A percentile compares a stretch with the other conserved stretches of the same genome.
These are phyloP conservation scores for Cryptus viduatorius DNA, from an alignment of 2,888 invertebrate genomes.

Conservation along the genomic window DNA sequence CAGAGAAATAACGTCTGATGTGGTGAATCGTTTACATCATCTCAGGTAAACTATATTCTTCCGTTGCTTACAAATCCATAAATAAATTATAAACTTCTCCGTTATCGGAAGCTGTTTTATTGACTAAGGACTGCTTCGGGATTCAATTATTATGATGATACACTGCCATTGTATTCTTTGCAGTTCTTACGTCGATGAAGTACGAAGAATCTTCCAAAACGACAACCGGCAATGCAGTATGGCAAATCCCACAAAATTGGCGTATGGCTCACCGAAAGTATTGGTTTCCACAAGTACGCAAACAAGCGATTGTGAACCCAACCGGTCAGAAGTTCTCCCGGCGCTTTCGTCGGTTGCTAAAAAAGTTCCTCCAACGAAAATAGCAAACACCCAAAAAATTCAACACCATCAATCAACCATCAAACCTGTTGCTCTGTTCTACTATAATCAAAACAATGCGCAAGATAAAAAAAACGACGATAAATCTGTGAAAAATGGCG, in stretches of 20 bases:
- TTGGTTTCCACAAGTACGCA: slow-evolving; percentile 51
- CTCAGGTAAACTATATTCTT: slow-evolving; percentile 38
- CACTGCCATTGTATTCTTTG: not conserved
- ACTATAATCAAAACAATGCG: not conserved
- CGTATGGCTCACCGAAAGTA: not conserved
- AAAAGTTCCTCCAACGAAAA: no score
- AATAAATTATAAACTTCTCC: no score
- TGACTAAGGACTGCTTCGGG: not conserved
- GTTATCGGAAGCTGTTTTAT: no score
- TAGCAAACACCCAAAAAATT: not conserved
- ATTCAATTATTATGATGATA: no score
- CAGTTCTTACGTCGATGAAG: slow-evolving; percentile 55
- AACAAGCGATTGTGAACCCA: not conserved
- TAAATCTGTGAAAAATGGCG: not conserved
- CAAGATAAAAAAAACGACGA: not conserved
- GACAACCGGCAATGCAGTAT: not conserved
- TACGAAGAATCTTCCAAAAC: slow-evolving; percentile 18
- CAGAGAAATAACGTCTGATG: slow-evolving; percentile 10
- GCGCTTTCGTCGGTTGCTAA: not conserved
- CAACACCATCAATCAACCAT: not conserved
- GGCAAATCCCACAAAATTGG: not conserved
- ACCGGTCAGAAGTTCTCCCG: slow-evolving; percentile 2
- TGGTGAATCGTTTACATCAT: slow-evolving; percentile 27
- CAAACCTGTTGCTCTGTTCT: not conserved
- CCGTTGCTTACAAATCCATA: no score